These are phyloP conservation scores for Dryas iulia DNA, from an alignment of 1,140 invertebrate genomes.

Conservation along the genomic window DNA sequence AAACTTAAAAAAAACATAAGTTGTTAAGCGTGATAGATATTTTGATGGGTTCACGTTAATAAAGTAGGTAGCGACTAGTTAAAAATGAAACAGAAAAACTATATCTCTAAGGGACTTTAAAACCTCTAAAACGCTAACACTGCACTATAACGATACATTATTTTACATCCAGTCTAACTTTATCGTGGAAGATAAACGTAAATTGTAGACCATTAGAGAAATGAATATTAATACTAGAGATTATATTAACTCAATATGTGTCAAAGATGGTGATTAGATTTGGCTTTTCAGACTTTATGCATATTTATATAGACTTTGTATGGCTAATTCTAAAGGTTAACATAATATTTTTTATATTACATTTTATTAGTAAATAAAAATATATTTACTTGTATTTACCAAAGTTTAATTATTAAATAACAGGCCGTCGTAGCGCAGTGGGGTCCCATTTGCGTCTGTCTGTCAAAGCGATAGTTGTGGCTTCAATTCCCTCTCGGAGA, in stretches of 20 bases:
- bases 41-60: no score
- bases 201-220: slow-evolving; percentile 32
- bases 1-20: no score
- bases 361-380: no score
- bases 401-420: no score
- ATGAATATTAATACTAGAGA: slow-evolving; percentile 25
- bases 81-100: background rate
- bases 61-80: background rate
- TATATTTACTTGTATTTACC: no score
- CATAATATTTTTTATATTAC: background rate
- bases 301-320: slow-evolving; percentile 9
- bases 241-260: slow-evolving; percentile 25
- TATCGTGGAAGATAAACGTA: slow-evolving; percentile 38
- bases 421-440: no score
- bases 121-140: background rate
- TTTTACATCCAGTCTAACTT: slow-evolving; percentile 33
- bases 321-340: background rate
- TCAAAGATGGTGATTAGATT: slow-evolving; percentile 24
- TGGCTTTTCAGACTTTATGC: slow-evolving; percentile 9
- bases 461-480: no score
- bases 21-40: no score
- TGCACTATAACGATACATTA: slow-evolving; percentile 33
- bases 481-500: no score
- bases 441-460: no score
- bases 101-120: background rate